These are phyloP conservation scores for Drosophila melanica DNA, from an alignment of 1,140 invertebrate species.

Conservation along the genomic window DNA sequence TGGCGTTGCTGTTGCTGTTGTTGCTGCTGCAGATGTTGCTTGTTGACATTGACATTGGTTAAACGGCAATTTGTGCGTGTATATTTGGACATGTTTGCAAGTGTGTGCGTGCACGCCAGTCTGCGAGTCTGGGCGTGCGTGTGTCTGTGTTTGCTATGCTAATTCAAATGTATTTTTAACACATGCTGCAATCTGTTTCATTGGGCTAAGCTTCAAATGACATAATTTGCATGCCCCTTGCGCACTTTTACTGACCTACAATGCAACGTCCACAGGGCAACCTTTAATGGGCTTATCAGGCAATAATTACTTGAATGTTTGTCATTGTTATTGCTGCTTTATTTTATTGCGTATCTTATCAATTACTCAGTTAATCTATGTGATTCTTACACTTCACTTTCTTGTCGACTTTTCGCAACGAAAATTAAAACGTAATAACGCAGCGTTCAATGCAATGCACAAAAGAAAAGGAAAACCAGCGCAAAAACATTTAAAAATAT, in stretches of 20 bases:
- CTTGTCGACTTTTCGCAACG: slow-evolving; percentile 68
- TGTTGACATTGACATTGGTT: slow-evolving; percentile 78
- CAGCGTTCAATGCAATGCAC: slow-evolving; percentile 45
- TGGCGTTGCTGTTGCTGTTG: slow-evolving; percentile 32
- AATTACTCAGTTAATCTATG: slow-evolving; percentile 56
- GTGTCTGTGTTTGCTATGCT: slow-evolving; percentile 34
- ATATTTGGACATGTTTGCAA: slow-evolving; percentile 36
- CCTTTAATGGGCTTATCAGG: slow-evolving; percentile 48
- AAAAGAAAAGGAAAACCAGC: slow-evolving; percentile 46
- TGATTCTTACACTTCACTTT: slow-evolving; percentile 66
- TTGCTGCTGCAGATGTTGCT: slow-evolving; percentile 46
- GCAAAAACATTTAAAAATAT: slow-evolving; percentile 76
- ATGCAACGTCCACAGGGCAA: slow-evolving; percentile 33
- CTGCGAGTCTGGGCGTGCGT: slow-evolving; percentile 8
- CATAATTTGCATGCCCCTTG: slow-evolving; percentile 41
- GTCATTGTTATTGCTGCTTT: slow-evolving; percentile 15
- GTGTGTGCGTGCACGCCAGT: background rate
- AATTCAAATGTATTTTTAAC: slow-evolving; percentile 69
- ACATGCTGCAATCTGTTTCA: slow-evolving; percentile 64
- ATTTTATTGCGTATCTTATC: slow-evolving; percentile 61
- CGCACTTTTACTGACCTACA: slow-evolving; percentile 50
- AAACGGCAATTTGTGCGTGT: slow-evolving; percentile 74
- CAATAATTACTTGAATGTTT: slow-evolving; percentile 26
- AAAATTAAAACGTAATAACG: slow-evolving; percentile 70
- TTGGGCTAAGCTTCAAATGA: slow-evolving; percentile 66